A percentile compares a stretch with the other conserved stretches of the same genome.
phyloP scores from a whole-genome alignment of 2,797 vertebrate genomes.

The Okamejei kenojei region DNA sequence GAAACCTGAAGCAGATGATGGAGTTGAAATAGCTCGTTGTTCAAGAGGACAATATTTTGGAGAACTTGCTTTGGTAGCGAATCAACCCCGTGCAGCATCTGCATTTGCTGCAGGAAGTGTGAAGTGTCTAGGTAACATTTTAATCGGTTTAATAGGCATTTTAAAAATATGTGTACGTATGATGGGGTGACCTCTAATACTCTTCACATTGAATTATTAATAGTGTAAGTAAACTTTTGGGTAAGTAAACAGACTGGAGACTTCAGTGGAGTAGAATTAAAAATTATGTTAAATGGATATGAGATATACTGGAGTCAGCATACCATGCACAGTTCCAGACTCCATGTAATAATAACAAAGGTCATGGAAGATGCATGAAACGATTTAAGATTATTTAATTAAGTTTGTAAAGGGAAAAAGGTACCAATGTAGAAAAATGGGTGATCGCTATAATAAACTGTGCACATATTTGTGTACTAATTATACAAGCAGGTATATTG shows the following conservation, averaged over 20 bases:
- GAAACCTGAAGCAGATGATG: slow-evolving; percentile 65
- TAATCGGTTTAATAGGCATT: neutral
- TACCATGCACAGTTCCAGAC: neutral
- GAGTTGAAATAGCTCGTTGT: slow-evolving; percentile 83
- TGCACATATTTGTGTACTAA: neutral
- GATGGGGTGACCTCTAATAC: neutral
- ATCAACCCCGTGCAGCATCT: slow-evolving; percentile 93
- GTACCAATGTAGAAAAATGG: neutral
- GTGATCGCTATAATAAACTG: neutral
- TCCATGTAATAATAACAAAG: neutral
- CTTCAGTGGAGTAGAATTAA: neutral
- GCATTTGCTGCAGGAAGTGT: slow-evolving; percentile 89
- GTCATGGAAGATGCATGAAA: neutral
- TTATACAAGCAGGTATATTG: neutral
- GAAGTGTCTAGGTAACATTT: slow-evolving; percentile 86
- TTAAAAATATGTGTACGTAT: neutral
- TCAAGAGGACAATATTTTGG: slow-evolving; percentile 95
- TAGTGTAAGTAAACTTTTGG: neutral
- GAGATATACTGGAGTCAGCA: neutral
- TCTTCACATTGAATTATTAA: neutral
- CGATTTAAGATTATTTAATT: neutral
- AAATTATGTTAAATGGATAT: neutral
- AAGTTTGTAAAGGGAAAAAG: no score
- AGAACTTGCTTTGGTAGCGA: slow-evolving; percentile 92
- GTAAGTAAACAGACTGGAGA: slow-evolving; percentile 23